Evolutionary conservation across 2,113 vertebrate genomes (phyloP).

Genomic region (Circaetus cinerascens): DNA sequence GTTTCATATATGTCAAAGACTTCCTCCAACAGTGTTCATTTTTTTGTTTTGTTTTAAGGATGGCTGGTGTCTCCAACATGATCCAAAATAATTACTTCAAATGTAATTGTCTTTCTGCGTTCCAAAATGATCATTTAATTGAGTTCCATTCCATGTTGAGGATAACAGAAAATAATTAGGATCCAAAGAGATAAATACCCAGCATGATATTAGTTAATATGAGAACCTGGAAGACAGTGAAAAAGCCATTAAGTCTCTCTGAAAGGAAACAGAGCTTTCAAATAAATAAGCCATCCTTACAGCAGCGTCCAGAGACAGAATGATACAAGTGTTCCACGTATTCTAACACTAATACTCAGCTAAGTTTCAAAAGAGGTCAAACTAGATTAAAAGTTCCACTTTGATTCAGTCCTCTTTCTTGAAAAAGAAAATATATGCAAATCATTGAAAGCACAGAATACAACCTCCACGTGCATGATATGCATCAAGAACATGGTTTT

Average conservation of each 20-base stretch:
- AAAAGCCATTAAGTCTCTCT: conserved; percentile 69
- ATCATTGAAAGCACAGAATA: background rate
- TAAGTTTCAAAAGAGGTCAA: background rate
- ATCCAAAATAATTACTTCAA: conserved; percentile 64
- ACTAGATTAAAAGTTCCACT: background rate
- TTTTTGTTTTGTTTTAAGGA: conserved; percentile 55
- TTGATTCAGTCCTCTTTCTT: background rate
- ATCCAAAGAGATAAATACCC: conserved; percentile 72
- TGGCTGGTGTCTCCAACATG: conserved; percentile 58
- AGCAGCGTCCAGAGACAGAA: conserved; percentile 5
- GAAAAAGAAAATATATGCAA: background rate
- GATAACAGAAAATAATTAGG: conserved; percentile 70
- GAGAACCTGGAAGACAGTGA: conserved; percentile 73
- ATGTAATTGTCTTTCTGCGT: conserved; percentile 54
- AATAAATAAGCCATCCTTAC: conserved; percentile 50
- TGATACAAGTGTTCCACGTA: background rate
- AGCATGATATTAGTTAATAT: conserved; percentile 71
- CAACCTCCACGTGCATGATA: background rate
- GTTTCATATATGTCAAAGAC: conserved; percentile 67
- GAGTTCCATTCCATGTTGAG: conserved; percentile 67
- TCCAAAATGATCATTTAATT: conserved; percentile 59
- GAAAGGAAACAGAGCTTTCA: conserved; percentile 56
- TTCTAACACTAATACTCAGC: background rate
- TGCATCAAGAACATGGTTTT: background rate
- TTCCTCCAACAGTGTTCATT: conserved; percentile 60